Base-by-base conservation (phyloP, 2,113 vertebrate genomes). In the Anguilla rostrata region DNA sequence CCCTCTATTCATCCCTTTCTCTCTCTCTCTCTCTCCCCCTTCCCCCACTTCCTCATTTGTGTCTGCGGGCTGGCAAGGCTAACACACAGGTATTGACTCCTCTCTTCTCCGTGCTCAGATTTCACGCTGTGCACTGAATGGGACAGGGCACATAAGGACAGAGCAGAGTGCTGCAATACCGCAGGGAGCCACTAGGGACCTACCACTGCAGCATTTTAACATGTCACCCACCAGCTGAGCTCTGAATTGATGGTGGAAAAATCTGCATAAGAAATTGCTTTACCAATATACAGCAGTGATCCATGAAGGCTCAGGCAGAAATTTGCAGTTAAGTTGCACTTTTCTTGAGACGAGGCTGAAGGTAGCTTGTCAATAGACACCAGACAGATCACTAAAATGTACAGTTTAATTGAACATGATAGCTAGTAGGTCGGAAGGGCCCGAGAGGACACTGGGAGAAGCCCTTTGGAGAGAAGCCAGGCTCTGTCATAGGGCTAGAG, bases 11-110 rank as follows among this genome's bases (percentile, higher is more conserved):
- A 34, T 86, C 88, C 87, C 87, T 87, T 86, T 81, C 80, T 90
- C 91, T 88, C 88, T 89, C 88, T 90, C 87, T 40, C 79, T 29
- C 71, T 83, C 82, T 88, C 87, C 6, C 89, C 88, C 56, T 86
- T 81, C 78, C 75, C 85, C 85, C 89, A 82, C 91, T 86, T 92
- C 90, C 90, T 88, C 87, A 92, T 93, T 90, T 94, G 40, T 86
- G 83, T 84, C 81, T 86, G 40, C 92, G 90, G 90, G 92, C 91
- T 91, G 93, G 81, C 94, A 93, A 94, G 94, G 93, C 94, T 88
- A 93, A 94, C 92, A 87, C 91, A 89, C 94, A 94, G 94, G 94
- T 95, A 94, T 91, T 92, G 91, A 92, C 91, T 90, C 89, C 92
- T 91, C 90, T 93, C 92, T 90, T 91, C 91, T 92, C 91, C 88